A percentile compares a stretch with the other conserved stretches of the same genome.
Conservation (phyloP, 2,888 invertebrate genomes). For the Trissolcus brochymenae region DNA sequence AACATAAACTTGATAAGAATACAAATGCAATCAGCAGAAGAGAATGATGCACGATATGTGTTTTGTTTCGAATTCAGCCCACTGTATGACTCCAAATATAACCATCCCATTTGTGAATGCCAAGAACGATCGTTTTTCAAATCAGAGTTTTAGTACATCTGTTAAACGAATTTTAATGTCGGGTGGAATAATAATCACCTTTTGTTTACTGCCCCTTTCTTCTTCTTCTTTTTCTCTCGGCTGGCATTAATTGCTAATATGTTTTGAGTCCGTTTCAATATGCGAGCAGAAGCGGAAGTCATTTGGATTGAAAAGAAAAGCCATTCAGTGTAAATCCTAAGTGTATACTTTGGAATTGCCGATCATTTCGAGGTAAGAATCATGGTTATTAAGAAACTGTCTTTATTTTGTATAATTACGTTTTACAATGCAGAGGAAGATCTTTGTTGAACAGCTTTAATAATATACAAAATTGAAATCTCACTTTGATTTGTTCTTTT, state of each 20-base stretch:
- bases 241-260: constrained; percentile 12
- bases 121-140: no score
- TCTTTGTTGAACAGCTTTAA: constrained; percentile 9
- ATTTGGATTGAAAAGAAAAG: constrained; percentile 20
- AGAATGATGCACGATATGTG: neutral
- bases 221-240: constrained; percentile 5
- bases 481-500: neutral
- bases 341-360: constrained; percentile 15
- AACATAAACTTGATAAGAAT: constrained; percentile 2
- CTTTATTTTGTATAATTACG: constrained; percentile 23
- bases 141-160: neutral
- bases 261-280: constrained; percentile 25
- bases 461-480: neutral
- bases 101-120: neutral
- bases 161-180: neutral
- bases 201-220: neutral
- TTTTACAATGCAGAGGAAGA: constrained; percentile 19
- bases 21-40: constrained; percentile 13
- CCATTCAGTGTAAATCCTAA: constrained; percentile 21
- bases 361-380: constrained; percentile 19
- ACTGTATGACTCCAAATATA: constrained; percentile 2
- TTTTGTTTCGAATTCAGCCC: neutral
- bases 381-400: constrained; percentile 14
- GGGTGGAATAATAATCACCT: neutral
- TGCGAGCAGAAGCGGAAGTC: constrained; percentile 27